Conservation (phyloP, 2,113 vertebrate species). For the Anguilla rostrata region DNA sequence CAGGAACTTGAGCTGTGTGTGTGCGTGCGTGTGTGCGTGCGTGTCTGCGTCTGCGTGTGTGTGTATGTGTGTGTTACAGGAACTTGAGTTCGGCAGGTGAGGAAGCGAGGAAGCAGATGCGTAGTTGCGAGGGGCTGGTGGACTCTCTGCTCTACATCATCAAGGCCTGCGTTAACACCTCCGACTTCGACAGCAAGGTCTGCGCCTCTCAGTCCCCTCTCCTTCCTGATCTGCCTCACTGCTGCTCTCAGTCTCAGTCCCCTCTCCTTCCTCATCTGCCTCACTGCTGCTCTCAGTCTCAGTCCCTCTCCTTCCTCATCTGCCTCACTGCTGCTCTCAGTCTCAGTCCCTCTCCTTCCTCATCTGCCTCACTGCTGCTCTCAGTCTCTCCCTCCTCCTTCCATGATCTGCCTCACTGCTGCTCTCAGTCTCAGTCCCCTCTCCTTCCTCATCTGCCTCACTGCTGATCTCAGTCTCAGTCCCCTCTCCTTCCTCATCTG, state of each 20-base stretch:
- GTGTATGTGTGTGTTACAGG: constrained; percentile 59
- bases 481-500: too few relatives aligned
- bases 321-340: background rate
- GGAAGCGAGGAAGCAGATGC: constrained; percentile 94
- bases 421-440: background rate
- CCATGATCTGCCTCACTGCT: too few relatives aligned
- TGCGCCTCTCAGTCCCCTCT: constrained; percentile 12
- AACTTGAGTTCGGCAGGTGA: constrained; percentile 96
- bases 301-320: too few relatives aligned
- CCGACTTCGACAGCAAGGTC: constrained; percentile 98
- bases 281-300: background rate
- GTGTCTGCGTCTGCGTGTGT: background rate
- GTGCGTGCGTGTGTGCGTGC: background rate
- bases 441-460: too few relatives aligned
- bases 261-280: too few relatives aligned
- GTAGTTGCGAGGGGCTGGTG: constrained; percentile 89
- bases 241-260: background rate
- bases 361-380: background rate
- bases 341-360: too few relatives aligned
- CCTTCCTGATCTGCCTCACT: too few relatives aligned
- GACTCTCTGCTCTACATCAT: constrained; percentile 95
- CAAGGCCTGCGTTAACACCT: constrained; percentile 95
- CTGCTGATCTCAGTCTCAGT: background rate
- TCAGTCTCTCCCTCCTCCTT: background rate
- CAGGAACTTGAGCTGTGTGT: background rate